These are phyloP conservation scores for Pelecanoides urinatrix DNA, from an alignment of 2,113 vertebrate genomes.

Conservation along the genomic window DNA sequence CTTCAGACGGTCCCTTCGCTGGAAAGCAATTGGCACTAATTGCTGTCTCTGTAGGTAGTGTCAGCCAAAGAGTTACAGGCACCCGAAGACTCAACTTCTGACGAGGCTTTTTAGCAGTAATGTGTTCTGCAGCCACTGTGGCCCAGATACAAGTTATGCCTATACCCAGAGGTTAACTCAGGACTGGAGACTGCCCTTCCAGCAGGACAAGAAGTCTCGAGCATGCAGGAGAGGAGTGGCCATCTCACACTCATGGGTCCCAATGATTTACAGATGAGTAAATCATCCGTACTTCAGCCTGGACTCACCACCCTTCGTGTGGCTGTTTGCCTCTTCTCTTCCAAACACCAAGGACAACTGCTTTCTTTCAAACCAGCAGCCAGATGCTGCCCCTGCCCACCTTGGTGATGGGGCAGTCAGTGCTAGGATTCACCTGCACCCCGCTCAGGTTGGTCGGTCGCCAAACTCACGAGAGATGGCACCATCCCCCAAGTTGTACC, in stretches of 20 bases:
- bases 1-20: not conserved
- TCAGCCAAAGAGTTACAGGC: not conserved
- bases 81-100: not conserved
- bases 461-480: not conserved
- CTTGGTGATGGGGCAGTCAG: not conserved
- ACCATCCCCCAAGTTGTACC: not conserved
- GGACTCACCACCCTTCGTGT: not conserved
- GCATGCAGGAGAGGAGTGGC: not conserved
- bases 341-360: not conserved
- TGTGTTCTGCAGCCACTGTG: not conserved
- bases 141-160: not conserved
- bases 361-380: not conserved
- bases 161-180: not conserved
- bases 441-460: fast-evolving
- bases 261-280: not conserved
- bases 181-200: not conserved
- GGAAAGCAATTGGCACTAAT: not conserved
- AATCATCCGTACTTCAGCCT: not conserved
- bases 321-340: not conserved
- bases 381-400: not conserved
- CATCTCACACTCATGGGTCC: not conserved
- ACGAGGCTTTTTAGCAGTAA: not conserved
- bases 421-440: not conserved
- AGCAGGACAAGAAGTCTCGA: not conserved
- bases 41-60: not conserved